Evolutionary conservation across 2,113 vertebrate genomes (phyloP).

Genomic region (Xenus cinereus): DNA sequence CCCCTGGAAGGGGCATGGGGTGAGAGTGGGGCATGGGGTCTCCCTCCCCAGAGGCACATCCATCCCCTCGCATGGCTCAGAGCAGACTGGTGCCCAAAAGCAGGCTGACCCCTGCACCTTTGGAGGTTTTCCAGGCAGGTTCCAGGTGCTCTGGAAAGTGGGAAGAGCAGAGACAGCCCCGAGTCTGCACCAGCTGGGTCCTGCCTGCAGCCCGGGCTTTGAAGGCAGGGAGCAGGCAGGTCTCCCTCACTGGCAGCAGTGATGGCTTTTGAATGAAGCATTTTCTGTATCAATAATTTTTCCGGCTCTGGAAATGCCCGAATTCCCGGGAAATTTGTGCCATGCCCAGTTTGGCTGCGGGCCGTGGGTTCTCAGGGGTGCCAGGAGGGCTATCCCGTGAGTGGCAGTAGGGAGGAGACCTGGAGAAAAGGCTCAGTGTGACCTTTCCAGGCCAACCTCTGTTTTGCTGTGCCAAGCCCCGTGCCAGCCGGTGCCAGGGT

Average conservation of each 20-base stretch:
- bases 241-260: accelerated
- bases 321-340: neutral
- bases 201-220: accelerated
- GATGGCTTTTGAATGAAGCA: neutral
- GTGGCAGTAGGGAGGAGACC: neutral
- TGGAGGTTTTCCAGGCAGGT: neutral
- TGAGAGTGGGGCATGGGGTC: accelerated
- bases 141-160: accelerated
- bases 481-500: neutral
- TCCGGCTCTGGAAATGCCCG: neutral
- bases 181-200: accelerated
- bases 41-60: neutral
- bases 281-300: neutral
- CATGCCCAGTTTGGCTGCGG: accelerated
- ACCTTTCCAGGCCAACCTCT: neutral
- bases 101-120: neutral
- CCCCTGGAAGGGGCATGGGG: neutral
- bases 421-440: neutral
- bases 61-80: accelerated
- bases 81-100: neutral
- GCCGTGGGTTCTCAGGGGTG: neutral
- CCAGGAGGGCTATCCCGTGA: neutral
- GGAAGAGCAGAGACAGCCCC: neutral
- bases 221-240: neutral
- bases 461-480: accelerated